Base-by-base conservation (phyloP, 2,888 invertebrate genomes). In the Chaetoderma sp. region DNA sequence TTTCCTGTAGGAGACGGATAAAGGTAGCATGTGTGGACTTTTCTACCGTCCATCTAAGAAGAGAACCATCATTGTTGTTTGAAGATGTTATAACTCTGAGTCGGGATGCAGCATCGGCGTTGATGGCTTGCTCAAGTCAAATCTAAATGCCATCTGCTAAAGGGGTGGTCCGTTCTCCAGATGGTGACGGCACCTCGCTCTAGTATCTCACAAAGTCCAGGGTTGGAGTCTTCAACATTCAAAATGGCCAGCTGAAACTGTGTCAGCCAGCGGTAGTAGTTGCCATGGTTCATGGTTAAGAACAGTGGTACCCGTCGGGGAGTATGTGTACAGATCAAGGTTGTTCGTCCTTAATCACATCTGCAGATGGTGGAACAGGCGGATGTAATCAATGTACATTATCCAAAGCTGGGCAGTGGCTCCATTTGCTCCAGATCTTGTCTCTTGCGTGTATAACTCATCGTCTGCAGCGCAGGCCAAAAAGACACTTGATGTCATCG, bases 201-300 rank as follows among this genome's bases (percentile, higher is more conserved):
- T 18, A 67, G 54, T 13, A 67, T 62, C 25, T 36, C 18, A 2
- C 32, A 16, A 8, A 67, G 33, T 25, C 60, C 67, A 39, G 67
- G 67, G 60, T 67, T 64, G 23, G 64, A 39, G n/a, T 42, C 10
- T 6, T 60, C 60, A 23, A 60, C 28, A 59, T 70, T 72, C 10
- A 70, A 23, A 18, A 70, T 27, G 49, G 71, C 65, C n/a, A 72
- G 42, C 21, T 70, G 63, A 27, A 63, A 72, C 42, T 55, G 67
- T 13, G 64, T 54, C 69, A 72, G 57, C 73, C 69, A 73, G 33
- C 71, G 49, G 8, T 69, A 49, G 56, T 73, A 72, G 47, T 70
- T 72, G 10, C 60, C 58, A 8, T 67, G 45, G 60, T 60, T 66
- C 18, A 55, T 65, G 4, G 64, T 60, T 60, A 73, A 73, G 59